phyloP scores from a whole-genome alignment of 2,113 vertebrate species.

The Malaclemys terrapin region DNA sequence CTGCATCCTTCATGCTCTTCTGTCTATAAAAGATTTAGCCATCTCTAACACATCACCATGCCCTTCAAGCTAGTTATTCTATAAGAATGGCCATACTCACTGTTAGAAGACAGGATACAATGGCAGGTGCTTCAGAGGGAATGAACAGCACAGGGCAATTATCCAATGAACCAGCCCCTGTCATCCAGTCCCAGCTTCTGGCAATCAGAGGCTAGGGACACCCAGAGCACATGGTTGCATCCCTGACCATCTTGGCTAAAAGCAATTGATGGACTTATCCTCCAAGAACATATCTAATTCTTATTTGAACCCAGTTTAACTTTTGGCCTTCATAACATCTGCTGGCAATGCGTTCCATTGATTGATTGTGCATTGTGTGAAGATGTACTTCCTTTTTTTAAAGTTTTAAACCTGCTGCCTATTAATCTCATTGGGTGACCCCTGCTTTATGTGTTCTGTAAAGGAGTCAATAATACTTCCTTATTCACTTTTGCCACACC shows the following conservation, averaged over 20 bases:
- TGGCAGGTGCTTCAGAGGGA: background rate
- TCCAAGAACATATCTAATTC: background rate
- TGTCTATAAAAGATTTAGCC: background rate
- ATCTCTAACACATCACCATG: background rate
- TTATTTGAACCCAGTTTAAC: background rate
- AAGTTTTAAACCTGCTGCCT: background rate
- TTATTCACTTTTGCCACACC: background rate
- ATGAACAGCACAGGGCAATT: background rate
- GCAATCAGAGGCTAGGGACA: background rate
- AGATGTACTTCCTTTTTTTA: background rate
- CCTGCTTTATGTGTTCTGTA: background rate
- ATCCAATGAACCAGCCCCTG: background rate
- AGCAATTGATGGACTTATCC: background rate
- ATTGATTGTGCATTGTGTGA: background rate
- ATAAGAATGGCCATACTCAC: background rate
- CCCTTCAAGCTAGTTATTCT: background rate
- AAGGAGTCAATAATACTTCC: background rate
- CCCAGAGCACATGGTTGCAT: background rate
- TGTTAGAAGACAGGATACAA: background rate
- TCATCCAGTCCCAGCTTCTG: background rate
- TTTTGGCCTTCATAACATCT: background rate
- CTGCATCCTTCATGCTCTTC: background rate
- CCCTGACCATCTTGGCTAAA: background rate
- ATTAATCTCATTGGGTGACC: background rate
- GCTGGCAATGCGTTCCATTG: background rate